Base-by-base conservation (phyloP, 2,888 invertebrate species). In the Pristionchus entomophagus region DNA sequence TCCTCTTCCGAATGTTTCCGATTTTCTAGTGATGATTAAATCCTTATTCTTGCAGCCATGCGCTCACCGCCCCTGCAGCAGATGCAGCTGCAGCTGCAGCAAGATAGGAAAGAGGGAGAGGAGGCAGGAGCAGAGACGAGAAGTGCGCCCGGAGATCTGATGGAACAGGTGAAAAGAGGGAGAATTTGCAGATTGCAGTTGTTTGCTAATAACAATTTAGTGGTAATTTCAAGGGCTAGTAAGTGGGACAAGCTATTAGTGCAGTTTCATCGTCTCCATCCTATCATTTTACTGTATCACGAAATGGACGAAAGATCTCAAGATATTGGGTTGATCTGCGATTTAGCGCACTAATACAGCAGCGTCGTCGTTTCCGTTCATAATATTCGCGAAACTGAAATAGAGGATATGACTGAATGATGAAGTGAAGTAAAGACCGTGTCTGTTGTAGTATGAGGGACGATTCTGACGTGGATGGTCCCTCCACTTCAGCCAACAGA, bases 111-210 rank as follows among this genome's bases (percentile, higher is more conserved):
- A n/a, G 73, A 73, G 73, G 73, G 65, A 0, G 83, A 84, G 32
- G 84, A 84, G 8, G 65, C 83, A n/a, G 82, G 82, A 45, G 92
- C 92, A 26, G 92, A 92, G 87, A 92, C 92, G 29, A 87, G 91
- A 56, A 91, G 91, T n/a, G 92, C 92, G 85, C 92, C 92, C 82
- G 92, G 92, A 38, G 92, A 92, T 65, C 85, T 92, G 84, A 87
- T 90, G 65, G 88, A 88, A 51, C 87, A 88, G 56, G 87, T 88
- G 69, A 6, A 26, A 22, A 26, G 59, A 22, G 26, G 19, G 59
- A 69, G 69, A 35, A 29, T 6, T 12, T 19, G 6, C 8, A 14
- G 45, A 6, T 45, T 45, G 45, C 45, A 45, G 6, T 45, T 6
- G 14, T 14, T 14, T 45, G 45, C 14, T 45, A 6, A 45, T 10